Conservation (phyloP, 2,113 vertebrate species). For the Colossoma macropomum region DNA sequence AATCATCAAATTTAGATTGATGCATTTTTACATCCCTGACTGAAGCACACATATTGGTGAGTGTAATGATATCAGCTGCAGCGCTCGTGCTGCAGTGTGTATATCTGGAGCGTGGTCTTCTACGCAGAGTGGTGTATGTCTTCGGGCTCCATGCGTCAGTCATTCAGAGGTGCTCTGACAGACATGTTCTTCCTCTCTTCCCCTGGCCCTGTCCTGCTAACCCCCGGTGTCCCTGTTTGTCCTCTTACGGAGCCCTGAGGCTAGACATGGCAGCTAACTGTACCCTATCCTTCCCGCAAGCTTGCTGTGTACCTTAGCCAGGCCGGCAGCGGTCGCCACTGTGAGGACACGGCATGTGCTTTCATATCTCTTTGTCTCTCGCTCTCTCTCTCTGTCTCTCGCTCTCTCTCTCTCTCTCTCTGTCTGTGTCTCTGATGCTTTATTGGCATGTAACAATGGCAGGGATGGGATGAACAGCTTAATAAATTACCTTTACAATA, state of each 20-base stretch:
- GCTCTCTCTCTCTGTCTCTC: conserved; percentile 2
- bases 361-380: not conserved
- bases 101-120: not conserved
- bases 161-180: conserved; percentile 32
- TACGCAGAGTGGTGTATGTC: conserved; percentile 29
- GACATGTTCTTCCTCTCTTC: not conserved
- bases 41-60: not conserved
- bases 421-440: no score
- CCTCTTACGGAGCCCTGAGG: conserved; percentile 30
- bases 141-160: conserved; percentile 22
- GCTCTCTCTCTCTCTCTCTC: not conserved
- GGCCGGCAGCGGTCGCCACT: conserved; percentile 14
- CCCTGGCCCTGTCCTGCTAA: conserved; percentile 34
- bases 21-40: not conserved
- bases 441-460: no score
- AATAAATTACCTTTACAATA: no score
- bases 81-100: conserved; percentile 13
- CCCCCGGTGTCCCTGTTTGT: conserved; percentile 32
- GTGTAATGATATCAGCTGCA: conserved; percentile 37
- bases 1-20: no score
- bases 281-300: conserved; percentile 42
- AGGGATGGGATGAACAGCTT: no score
- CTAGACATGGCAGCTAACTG: conserved; percentile 4
- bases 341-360: conserved; percentile 4
- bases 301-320: conserved; percentile 4